Base-by-base conservation (phyloP, 2,797 vertebrate species). In the Adrianichthys oophorus region DNA sequence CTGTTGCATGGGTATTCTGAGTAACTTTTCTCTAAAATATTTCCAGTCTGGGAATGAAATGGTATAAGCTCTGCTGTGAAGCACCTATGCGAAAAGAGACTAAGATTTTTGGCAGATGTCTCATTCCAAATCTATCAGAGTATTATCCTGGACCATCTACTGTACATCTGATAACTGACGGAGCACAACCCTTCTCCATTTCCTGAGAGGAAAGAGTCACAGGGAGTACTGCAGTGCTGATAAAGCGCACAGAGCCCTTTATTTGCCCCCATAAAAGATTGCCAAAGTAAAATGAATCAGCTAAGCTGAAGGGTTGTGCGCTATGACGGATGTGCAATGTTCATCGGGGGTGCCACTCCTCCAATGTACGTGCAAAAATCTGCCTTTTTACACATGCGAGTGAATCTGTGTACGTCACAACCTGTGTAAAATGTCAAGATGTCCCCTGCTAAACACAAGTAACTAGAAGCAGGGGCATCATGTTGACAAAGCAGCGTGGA, bases 151-250 rank as follows among this genome's bases (percentile, higher is more conserved):
- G 68, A 71, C 83, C 83, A 85, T 76, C 85, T 71, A 75, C 77
- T 80, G 83, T 84, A 69, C 82, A 89, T 87, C 89, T 88, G 88
- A 88, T 88, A 87, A 80, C 77, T 62, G 76, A 74, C 41, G 66
- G 79, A 76, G 82, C 80, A 80, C 83, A 87, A 79, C 76, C 77
- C 72, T 57, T 75, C 83, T 86, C 85, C 80, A 89, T 90, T 92
- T 92, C 85, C 87, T 84, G 78, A 74, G 86, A 85, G 84, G 80
- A 83, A 86, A 73, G 73, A 82, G 82, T 79, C 78, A 60, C 66
- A 72, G 59, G 70, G 54, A 72, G 71, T 72, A 68, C 40, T 51
- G 67, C 68, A 53, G 60, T 15, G 60, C 85, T 78, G 88, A 91
- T 86, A 83, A 89, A 89, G 84, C 74, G 66, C 71, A 66, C 79